Base-by-base conservation (phyloP, 1,140 invertebrate genomes). In the Pemphigus obesinymphae region DNA sequence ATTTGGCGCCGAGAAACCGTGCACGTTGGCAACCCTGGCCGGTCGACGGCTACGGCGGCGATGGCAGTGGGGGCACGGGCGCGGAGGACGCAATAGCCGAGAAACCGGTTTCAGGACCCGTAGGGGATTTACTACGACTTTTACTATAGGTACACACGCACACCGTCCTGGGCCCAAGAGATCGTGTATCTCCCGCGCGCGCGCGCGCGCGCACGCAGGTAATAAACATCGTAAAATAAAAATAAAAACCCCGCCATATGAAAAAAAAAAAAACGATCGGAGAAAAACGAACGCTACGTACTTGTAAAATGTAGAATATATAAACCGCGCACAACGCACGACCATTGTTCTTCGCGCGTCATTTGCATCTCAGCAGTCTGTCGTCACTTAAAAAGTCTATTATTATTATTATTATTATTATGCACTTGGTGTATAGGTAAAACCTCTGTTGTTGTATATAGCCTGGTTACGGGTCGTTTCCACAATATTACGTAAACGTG, bases 51-150 rank as follows among this genome's bases (percentile, higher is more conserved):
- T 15, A 23, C 29, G 0, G 20, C 31, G 31, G 61, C 15, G 37
- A 5, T 4, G 37, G 10, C 37, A 10, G 37, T 40, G 43, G 43
- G 43, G 43, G 43, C 43, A 11, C 43, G 29, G 29, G 58, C 43
- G 29, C 58, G 58, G 23, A 23, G 1, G 7, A 63, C 58, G 29
- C 58, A 6, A 5, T 10, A 13, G 5, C 63, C 43, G 55, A 40
- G 75, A 78, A 80, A 80, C 76, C 76, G 76, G 76, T 80, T 80
- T 20, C 55, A 29, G 76, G 76, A 80, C 76, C 76, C 76, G 53
- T 37, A 61, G 76, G 76, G 76, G 53, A 61, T 80, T 80, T 80
- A 80, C 76, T 80, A 80, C 76, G 76, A 80, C 76, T 80, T 80
- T 80, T 80, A 80, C 76, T 80, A 80, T 26, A 61, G 34, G 50